phyloP scores from a whole-genome alignment of 2,797 vertebrate species.

The Alauda arvensis region DNA sequence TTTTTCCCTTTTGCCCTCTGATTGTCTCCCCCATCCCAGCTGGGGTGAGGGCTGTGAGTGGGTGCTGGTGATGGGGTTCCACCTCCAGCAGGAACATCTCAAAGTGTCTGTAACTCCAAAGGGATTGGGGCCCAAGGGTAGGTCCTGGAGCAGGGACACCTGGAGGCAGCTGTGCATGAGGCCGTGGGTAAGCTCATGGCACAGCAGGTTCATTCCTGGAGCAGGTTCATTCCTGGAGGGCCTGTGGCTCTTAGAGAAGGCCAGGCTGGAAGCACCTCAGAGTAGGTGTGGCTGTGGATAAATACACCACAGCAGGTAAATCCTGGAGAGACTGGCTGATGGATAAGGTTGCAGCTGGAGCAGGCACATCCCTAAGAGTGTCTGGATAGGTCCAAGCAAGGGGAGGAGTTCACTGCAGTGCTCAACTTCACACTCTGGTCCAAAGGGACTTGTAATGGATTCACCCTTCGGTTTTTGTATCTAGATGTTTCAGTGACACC shows the following conservation, averaged over 20 bases:
- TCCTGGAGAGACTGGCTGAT: background rate
- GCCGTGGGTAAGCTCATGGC: background rate
- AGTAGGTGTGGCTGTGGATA: background rate
- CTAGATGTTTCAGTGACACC: background rate
- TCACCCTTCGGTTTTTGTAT: background rate
- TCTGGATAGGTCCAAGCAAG: background rate
- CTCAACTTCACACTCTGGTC: background rate
- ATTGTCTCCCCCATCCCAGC: background rate
- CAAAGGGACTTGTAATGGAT: background rate
- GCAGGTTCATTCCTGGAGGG: background rate
- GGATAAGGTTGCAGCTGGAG: background rate
- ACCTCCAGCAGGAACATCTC: background rate
- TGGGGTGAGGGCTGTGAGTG: fast-evolving
- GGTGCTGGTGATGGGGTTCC: background rate
- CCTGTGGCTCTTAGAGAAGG: no score
- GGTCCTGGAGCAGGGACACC: background rate
- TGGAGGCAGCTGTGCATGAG: background rate
- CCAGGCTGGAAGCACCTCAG: background rate
- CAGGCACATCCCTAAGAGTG: background rate
- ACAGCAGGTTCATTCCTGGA: background rate
- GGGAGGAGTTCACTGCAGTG: background rate
- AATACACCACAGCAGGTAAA: background rate
- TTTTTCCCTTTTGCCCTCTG: background rate
- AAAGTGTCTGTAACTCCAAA: background rate
- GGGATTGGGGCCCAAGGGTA: background rate